A percentile compares a stretch with the other conserved stretches of the same genome.
Evolutionary conservation across 2,113 vertebrate genomes (phyloP).

Genomic region (Anthoscopus minutus): DNA sequence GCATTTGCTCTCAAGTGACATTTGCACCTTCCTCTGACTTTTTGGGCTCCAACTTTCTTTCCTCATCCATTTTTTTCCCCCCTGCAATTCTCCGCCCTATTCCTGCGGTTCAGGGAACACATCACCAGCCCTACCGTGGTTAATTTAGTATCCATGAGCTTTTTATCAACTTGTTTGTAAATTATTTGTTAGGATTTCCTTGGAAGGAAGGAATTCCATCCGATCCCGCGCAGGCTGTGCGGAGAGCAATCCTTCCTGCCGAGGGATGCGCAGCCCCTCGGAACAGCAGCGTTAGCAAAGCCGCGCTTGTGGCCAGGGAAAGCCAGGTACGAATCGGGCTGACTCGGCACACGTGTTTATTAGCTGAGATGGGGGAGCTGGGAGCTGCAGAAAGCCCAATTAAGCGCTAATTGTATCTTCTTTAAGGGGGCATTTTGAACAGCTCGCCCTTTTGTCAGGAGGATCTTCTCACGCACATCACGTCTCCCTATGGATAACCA

Average conservation of each 20-base stretch:
- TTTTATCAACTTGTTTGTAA: background rate
- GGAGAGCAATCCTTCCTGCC: too few species aligned
- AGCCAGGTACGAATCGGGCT: background rate
- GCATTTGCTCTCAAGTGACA: background rate
- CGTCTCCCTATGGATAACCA: slow-evolving; percentile 21
- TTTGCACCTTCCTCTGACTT: background rate
- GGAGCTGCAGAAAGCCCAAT: background rate
- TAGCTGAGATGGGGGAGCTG: background rate
- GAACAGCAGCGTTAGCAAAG: background rate
- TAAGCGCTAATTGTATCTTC: slow-evolving; percentile 37
- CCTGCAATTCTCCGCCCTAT: background rate
- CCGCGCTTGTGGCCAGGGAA: too few species aligned
- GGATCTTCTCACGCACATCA: slow-evolving; percentile 25
- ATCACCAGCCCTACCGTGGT: background rate
- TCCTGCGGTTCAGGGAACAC: background rate
- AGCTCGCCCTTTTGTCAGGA: background rate
- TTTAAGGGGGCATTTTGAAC: slow-evolving; percentile 4
- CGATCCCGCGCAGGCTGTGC: background rate
- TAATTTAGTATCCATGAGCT: background rate
- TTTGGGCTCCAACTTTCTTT: background rate
- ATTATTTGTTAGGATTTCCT: background rate
- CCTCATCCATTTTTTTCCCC: background rate
- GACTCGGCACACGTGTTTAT: background rate
- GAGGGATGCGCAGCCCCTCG: too few species aligned
- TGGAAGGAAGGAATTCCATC: background rate